Evolutionary conservation across 2,888 invertebrate genomes (phyloP), one percentile per base, ranked within the genome.

Genomic region (Pristionchus entomophagus): DNA sequence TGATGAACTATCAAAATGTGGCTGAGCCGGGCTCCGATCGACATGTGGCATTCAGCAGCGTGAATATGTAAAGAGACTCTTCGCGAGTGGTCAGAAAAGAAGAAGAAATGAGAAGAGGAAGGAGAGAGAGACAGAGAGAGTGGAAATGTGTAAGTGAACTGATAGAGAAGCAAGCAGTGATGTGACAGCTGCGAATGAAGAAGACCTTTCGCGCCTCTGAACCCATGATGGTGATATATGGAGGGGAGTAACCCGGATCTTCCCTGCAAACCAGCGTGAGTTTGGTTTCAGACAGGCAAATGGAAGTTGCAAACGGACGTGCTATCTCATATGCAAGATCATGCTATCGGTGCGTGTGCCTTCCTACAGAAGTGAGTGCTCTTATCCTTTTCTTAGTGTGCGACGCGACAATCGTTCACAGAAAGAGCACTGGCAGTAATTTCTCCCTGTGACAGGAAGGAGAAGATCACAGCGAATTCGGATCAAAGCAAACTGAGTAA

Each of bases 401-500:
- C n/a, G n/a, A 45, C 45, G 38, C 17, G 41, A 45, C 8, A n/a
- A 32, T 10, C 22, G 41, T 45, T 41, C 26, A n/a, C n/a, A n/a
- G n/a, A n/a, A n/a, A n/a, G n/a, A 14, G 38, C 22, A 53, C 26
- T n/a, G 38, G 17, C 73, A 78, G 73, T 85, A 84, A 85, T 77
- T 82, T 51, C 85, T 85, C 49, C 69, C 86, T 84, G 81, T 35
- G 84, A 29, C 19, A 78, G 49, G 62, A 45, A 41, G 29, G 86
- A 85, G 84, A 56, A 80, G 82, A 86, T 81, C 53, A 65, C 49
- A 45, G 73, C 41, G 73, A 73, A 41, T 73, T 73, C 73, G 45
- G 73, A 73, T 73, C 73, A 73, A 73, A 45, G 73, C 41, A 73
- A 73, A 73, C 73, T 73, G 73, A 73, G 69, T 32, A 10, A 73